Percentiles rank a stretch among this genome's conserved stretches.
Evolutionary conservation across 1,140 invertebrate genomes (phyloP).

Genomic region (Eurosta solidaginis): DNA sequence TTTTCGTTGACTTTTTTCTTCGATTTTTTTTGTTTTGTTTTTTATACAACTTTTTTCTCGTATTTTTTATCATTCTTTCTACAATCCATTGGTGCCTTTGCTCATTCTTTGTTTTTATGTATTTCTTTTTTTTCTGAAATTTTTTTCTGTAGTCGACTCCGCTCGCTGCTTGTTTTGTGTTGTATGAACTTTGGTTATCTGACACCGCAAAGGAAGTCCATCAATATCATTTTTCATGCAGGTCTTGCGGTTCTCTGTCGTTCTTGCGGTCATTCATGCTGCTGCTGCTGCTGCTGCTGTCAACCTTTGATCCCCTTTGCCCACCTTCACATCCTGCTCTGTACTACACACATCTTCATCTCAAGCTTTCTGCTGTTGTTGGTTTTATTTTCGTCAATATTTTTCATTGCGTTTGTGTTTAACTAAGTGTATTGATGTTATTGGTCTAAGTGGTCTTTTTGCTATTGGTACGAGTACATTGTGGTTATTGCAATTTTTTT

Average conservation of each 20-base stretch:
- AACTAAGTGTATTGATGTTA: slow-evolving; percentile 15
- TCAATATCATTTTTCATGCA: slow-evolving; percentile 32
- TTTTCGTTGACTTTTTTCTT: too few species aligned
- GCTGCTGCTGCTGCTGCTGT: background rate
- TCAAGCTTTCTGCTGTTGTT: background rate
- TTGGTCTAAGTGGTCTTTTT: background rate
- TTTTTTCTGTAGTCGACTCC: background rate
- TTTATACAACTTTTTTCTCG: background rate
- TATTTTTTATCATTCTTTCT: background rate
- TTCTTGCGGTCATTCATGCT: slow-evolving; percentile 15
- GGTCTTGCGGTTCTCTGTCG: slow-evolving; percentile 17
- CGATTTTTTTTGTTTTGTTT: too few species aligned
- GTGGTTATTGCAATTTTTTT: slow-evolving; percentile 15
- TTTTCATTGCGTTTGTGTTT: slow-evolving; percentile 26
- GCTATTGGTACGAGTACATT: slow-evolving; percentile 15
- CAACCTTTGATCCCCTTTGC: background rate
- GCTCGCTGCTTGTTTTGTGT: background rate
- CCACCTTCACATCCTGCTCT: background rate
- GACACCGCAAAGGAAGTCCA: slow-evolving; percentile 33
- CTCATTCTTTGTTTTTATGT: background rate
- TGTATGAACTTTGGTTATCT: slow-evolving; percentile 30
- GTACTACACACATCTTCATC: background rate
- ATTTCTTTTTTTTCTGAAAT: background rate
- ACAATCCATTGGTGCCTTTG: background rate
- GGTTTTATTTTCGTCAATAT: background rate